phyloP scores from a whole-genome alignment of 2,797 vertebrate species.

The Nothura maculosa region DNA sequence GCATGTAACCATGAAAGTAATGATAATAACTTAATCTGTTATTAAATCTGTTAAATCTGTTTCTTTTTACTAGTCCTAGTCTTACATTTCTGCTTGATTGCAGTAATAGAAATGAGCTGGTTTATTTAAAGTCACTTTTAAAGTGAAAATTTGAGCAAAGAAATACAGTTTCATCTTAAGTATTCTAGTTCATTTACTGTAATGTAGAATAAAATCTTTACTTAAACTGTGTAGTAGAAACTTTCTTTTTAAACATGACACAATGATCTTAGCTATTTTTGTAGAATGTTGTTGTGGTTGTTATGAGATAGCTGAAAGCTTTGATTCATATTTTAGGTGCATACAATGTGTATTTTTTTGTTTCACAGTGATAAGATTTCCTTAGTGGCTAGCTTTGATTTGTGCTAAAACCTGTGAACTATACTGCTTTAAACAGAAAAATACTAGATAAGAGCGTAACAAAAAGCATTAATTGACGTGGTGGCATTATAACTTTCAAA shows the following conservation, averaged over 20 bases:
- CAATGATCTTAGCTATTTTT: not conserved
- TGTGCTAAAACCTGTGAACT: not conserved
- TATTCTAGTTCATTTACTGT: not conserved
- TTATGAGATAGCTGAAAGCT: not conserved
- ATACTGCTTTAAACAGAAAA: not conserved
- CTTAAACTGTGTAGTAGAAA: not conserved
- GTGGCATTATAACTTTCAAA: not conserved
- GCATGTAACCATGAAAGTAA: not conserved
- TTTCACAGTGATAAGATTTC: not conserved
- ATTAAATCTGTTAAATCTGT: no score
- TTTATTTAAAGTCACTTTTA: not conserved
- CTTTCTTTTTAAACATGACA: not conserved
- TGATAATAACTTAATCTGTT: no score
- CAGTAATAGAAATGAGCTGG: not conserved
- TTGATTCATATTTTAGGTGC: not conserved
- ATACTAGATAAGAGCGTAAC: not conserved
- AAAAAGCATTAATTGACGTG: not conserved
- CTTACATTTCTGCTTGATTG: not conserved
- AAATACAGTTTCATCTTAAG: not conserved
- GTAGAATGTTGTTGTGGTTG: not conserved
- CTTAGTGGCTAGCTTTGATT: not conserved
- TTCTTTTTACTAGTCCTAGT: not conserved
- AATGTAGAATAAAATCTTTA: not conserved
- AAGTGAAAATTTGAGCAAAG: not conserved
- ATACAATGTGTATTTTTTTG: not conserved